Percentiles rank a stretch among this genome's conserved stretches.
These are phyloP conservation scores for Monochamus saltuarius DNA, from an alignment of 1,140 invertebrate genomes.

Conservation along the genomic window DNA sequence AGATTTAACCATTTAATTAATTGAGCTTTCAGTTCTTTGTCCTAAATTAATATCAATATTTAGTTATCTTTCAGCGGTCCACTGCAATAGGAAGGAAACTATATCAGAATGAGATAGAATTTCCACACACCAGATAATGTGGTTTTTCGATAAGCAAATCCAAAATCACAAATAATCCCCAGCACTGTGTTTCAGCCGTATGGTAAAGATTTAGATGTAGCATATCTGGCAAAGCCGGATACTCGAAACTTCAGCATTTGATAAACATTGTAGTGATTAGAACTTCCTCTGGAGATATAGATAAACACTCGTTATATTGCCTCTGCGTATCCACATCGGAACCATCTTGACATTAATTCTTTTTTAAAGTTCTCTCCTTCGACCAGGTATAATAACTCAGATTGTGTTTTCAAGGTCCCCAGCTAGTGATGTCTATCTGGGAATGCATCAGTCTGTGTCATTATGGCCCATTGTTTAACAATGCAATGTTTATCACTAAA, in stretches of 20 bases:
- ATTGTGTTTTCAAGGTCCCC: slow-evolving; percentile 28
- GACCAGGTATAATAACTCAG: slow-evolving; percentile 21
- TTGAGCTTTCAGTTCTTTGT: too few species aligned
- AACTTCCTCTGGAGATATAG: slow-evolving; percentile 35
- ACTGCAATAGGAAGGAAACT: too few species aligned
- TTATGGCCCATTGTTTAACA: slow-evolving; percentile 39
- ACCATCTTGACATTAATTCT: slow-evolving; percentile 21
- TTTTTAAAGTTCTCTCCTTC: neutral
- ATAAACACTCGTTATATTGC: slow-evolving; percentile 25
- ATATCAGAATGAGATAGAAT: too few species aligned
- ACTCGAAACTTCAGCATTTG: slow-evolving; percentile 30
- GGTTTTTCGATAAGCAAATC: too few species aligned
- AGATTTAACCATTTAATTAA: too few species aligned
- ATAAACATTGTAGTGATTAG: slow-evolving; percentile 31
- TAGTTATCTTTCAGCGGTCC: too few species aligned
- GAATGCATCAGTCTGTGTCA: slow-evolving; percentile 42
- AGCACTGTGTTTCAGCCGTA: neutral
- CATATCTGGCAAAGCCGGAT: slow-evolving; percentile 27
- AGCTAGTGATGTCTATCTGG: slow-evolving; percentile 26
- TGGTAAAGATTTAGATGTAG: slow-evolving; percentile 27
- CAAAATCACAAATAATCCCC: too few species aligned
- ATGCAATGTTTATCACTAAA: slow-evolving; percentile 33
- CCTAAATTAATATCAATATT: too few species aligned
- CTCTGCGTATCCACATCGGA: slow-evolving; percentile 26
- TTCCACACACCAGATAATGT: too few species aligned